Conservation (phyloP, 2,797 vertebrate genomes). For the Coccyzus lansbergi region DNA sequence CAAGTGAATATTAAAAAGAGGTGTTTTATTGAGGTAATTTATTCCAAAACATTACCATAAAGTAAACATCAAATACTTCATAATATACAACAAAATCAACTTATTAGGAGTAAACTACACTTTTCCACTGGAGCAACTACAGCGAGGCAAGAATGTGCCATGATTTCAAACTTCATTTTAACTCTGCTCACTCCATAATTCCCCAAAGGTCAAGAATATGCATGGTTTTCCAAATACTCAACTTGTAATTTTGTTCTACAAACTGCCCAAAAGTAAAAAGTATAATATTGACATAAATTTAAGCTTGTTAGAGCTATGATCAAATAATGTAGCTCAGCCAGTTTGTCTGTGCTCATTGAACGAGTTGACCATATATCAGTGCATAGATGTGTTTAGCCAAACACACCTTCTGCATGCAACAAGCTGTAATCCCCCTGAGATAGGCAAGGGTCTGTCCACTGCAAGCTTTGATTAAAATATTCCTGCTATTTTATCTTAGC, state of each 20-base stretch:
- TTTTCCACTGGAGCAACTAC: neutral
- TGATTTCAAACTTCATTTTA: neutral
- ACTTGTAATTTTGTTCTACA: neutral
- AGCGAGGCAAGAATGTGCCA: neutral
- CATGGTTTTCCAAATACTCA: neutral
- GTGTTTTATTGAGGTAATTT: neutral
- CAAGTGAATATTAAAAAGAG: neutral
- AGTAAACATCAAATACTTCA: neutral
- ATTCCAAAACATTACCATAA: neutral
- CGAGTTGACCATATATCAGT: accelerated
- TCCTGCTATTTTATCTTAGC: neutral
- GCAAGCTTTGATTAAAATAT: neutral
- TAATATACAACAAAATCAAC: neutral
- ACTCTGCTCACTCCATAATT: neutral
- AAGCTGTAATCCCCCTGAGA: neutral
- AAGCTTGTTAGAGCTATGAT: neutral
- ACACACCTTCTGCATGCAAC: neutral
- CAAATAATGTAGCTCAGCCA: neutral
- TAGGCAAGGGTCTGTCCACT: neutral
- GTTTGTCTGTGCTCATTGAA: neutral
- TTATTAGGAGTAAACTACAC: neutral
- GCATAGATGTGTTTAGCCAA: neutral
- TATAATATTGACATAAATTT: neutral
- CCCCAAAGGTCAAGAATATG: neutral
- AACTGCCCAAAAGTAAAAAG: neutral